These are phyloP conservation scores for Chlorospingus semifuscus DNA, from an alignment of 2,797 vertebrate species.

Conservation along the genomic window DNA sequence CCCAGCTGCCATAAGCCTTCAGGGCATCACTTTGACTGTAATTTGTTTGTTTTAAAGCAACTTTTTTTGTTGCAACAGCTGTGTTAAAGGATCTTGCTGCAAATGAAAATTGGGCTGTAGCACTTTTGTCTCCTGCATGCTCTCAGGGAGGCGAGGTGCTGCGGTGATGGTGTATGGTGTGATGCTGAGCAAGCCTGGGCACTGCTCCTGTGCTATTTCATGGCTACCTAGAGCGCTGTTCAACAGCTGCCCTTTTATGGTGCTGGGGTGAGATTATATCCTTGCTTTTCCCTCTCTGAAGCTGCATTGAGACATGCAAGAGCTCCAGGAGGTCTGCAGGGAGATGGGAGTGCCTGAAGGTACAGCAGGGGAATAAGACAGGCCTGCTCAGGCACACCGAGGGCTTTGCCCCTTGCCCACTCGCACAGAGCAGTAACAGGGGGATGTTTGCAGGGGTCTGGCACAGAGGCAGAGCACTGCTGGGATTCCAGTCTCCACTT, in stretches of 20 bases:
- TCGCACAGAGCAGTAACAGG: rapidly evolving
- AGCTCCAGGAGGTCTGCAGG: background rate
- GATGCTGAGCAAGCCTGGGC: rapidly evolving
- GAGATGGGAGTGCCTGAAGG: background rate
- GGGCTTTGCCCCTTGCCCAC: background rate
- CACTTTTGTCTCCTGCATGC: background rate
- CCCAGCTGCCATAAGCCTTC: background rate
- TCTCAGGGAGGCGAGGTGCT: background rate
- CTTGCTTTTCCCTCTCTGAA: background rate
- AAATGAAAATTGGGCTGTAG: background rate
- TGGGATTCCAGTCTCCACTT: background rate
- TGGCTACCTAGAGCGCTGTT: background rate
- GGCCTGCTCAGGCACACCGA: background rate
- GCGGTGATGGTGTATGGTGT: rapidly evolving
- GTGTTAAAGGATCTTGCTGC: background rate
- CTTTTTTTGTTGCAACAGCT: background rate
- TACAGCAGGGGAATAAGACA: background rate
- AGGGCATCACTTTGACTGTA: background rate
- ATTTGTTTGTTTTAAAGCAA: background rate
- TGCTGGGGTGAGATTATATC: background rate
- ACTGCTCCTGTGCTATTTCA: background rate
- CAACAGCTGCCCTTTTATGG: background rate
- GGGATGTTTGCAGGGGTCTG: background rate
- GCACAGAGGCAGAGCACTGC: background rate
- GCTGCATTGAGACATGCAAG: rapidly evolving